These are phyloP conservation scores for Hirtodrosophila histrioides DNA, from an alignment of 2,888 invertebrate species.

Conservation along the genomic window DNA sequence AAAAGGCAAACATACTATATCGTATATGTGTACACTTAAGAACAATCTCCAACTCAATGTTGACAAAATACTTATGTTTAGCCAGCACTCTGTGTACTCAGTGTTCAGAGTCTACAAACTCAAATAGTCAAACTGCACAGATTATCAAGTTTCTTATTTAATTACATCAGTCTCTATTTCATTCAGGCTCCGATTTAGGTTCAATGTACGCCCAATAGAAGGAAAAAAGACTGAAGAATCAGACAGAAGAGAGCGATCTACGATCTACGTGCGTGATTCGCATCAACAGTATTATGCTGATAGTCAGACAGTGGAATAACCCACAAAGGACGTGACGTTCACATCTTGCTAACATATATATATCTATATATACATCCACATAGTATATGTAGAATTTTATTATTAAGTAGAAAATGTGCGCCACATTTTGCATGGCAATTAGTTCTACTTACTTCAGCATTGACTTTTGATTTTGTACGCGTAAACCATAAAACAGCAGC, in stretches of 20 bases:
- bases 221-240: slow-evolving; percentile 12
- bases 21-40: slow-evolving; percentile 13
- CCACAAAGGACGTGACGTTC: slow-evolving; percentile 49
- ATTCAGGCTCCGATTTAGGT: slow-evolving; percentile 20
- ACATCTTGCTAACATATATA: slow-evolving; percentile 1
- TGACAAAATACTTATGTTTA: background rate
- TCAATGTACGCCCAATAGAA: slow-evolving; percentile 39
- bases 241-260: slow-evolving; percentile 12
- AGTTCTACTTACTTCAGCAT: slow-evolving; percentile 25
- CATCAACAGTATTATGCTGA: slow-evolving; percentile 25
- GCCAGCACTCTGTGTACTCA: background rate
- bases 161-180: slow-evolving; percentile 33
- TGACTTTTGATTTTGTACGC: background rate
- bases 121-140: slow-evolving; percentile 1
- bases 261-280: slow-evolving; percentile 50
- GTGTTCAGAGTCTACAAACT: slow-evolving; percentile 4
- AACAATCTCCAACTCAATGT: slow-evolving; percentile 17
- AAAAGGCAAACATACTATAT: slow-evolving; percentile 23
- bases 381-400: background rate
- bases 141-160: slow-evolving; percentile 18
- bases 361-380: slow-evolving; percentile 1
- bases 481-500: too few relatives aligned
- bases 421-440: slow-evolving; percentile 43
- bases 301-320: slow-evolving; percentile 43
- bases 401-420: slow-evolving; percentile 6